A percentile compares a stretch with the other conserved stretches of the same genome.
These are phyloP conservation scores for Temnothorax curvispinosus DNA, from an alignment of 1,140 invertebrate genomes.

Conservation along the genomic window DNA sequence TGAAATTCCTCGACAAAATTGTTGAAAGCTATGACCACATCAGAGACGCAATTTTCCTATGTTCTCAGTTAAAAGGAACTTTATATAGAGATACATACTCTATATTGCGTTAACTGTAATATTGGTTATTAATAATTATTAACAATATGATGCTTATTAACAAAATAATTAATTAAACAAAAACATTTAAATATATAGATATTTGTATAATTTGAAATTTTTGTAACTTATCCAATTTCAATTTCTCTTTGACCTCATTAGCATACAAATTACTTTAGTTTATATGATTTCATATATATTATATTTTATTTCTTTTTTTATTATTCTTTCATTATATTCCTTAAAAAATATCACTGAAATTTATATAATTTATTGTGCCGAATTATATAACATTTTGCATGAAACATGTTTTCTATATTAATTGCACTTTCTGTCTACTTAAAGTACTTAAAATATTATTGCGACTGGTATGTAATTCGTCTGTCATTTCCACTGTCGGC, in stretches of 20 bases:
- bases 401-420: background rate
- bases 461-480: background rate
- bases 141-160: no score
- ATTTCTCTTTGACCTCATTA: background rate
- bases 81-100: conserved; percentile 40
- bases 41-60: conserved; percentile 65
- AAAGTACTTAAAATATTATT: conserved; percentile 16
- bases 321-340: background rate
- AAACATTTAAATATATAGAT: background rate
- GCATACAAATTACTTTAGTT: background rate
- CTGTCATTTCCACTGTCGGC: background rate
- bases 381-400: background rate
- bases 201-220: background rate
- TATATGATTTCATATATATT: background rate
- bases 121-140: background rate
- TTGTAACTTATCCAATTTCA: background rate
- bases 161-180: background rate
- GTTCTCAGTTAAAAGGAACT: conserved; percentile 42
- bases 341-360: background rate
- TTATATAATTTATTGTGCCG: background rate
- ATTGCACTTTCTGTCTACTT: background rate
- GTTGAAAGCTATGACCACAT: conserved; percentile 71
- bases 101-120: conserved; percentile 12
- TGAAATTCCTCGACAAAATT: conserved; percentile 78
- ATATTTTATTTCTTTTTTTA: background rate